Conservation (phyloP, 2,113 vertebrate species). For the Serilophus lunatus region DNA sequence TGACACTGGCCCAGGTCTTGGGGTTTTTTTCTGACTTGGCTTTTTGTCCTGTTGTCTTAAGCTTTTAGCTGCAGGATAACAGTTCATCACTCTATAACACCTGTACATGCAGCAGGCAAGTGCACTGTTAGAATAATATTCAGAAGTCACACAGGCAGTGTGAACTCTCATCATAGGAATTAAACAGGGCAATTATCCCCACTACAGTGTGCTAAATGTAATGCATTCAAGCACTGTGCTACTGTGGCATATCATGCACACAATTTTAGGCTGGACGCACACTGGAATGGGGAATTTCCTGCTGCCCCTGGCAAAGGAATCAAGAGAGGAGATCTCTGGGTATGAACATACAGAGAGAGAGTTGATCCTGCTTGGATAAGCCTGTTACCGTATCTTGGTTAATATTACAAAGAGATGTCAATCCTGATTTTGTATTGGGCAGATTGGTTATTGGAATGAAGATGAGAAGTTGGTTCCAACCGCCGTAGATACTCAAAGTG, state of each 20-base stretch:
- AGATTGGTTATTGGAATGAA: conserved; percentile 99
- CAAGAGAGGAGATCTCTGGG: not conserved
- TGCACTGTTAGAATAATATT: not conserved
- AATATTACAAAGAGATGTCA: not conserved
- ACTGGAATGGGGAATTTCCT: not conserved
- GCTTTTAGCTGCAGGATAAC: not conserved
- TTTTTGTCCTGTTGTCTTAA: not conserved
- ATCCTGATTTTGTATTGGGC: conserved; percentile 25
- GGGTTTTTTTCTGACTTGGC: not conserved
- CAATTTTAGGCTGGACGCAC: not conserved
- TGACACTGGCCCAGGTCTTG: not conserved
- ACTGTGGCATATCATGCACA: not conserved
- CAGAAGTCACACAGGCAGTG: not conserved
- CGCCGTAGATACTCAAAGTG: conserved; percentile 80
- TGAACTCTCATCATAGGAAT: fast-evolving
- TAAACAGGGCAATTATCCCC: not conserved
- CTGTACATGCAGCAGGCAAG: not conserved
- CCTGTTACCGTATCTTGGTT: not conserved
- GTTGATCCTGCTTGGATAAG: not conserved
- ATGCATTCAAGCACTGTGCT: not conserved
- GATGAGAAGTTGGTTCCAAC: conserved; percentile 92
- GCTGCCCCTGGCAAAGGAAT: fast-evolving
- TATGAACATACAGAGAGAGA: not conserved
- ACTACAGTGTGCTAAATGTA: not conserved
- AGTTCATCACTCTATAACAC: not conserved